Evolutionary conservation across 2,113 vertebrate species (phyloP).

Genomic region (Sardina pilchardus): DNA sequence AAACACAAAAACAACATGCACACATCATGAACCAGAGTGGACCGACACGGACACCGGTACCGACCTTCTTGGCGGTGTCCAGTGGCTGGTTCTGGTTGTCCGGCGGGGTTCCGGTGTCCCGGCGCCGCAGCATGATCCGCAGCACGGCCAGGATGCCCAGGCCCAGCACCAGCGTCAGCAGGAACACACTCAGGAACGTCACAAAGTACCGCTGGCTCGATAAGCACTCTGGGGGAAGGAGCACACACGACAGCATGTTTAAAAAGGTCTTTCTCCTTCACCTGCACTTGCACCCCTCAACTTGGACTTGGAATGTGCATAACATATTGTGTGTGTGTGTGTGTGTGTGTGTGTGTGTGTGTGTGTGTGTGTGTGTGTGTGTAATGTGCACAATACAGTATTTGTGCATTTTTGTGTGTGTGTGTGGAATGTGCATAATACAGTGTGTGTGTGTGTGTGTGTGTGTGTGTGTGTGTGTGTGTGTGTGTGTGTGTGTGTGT

Average conservation of each 20-base stretch:
- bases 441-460: neutral
- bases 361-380: no score
- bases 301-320: neutral
- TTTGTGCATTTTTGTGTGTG: no score
- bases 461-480: neutral
- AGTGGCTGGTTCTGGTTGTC: slow-evolving; percentile 75
- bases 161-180: slow-evolving; percentile 88
- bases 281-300: neutral
- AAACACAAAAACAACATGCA: slow-evolving; percentile 32
- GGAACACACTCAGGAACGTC: slow-evolving; percentile 90
- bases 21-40: neutral
- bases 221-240: slow-evolving; percentile 81
- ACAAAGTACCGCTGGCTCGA: slow-evolving; percentile 79
- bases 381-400: no score
- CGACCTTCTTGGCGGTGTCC: slow-evolving; percentile 82
- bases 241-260: slow-evolving; percentile 21
- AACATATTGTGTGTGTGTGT: no score
- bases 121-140: slow-evolving; percentile 81
- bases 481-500: no score
- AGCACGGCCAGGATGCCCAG: slow-evolving; percentile 85
- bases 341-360: neutral
- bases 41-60: slow-evolving; percentile 60
- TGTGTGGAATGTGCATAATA: no score
- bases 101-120: slow-evolving; percentile 66
- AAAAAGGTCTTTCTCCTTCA: neutral